Conservation (phyloP, 2,888 invertebrate species). For the Neria commutata region DNA sequence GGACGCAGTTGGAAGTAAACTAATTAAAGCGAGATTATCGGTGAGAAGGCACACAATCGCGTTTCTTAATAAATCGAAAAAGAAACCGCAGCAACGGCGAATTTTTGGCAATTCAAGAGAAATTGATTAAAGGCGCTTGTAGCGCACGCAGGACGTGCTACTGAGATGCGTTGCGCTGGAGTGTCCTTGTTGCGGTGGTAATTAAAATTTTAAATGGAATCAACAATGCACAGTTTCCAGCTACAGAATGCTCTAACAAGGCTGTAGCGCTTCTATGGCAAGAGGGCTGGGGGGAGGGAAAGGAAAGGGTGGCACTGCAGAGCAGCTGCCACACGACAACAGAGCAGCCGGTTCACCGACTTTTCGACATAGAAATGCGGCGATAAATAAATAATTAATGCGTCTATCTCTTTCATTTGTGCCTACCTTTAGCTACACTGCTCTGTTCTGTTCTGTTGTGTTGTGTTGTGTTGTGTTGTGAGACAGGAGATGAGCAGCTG, state of each 20-base stretch:
- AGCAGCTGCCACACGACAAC: conserved; percentile 25
- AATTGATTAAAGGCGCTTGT: neutral
- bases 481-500: no score
- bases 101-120: neutral
- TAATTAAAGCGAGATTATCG: conserved; percentile 32
- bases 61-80: conserved; percentile 12
- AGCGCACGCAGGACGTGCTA: neutral
- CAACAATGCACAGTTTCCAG: no score
- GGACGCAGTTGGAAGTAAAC: no score
- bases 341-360: conserved; percentile 46
- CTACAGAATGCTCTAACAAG: no score
- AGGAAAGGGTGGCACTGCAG: conserved; percentile 12
- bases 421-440: conserved; percentile 36
- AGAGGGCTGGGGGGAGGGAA: neutral
- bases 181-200: neutral
- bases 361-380: conserved; percentile 45
- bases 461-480: neutral
- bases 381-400: conserved; percentile 57
- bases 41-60: no score
- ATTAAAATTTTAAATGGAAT: neutral
- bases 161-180: neutral
- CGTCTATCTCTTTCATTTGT: conserved; percentile 52
- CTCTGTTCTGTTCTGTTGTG: neutral
- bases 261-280: neutral
- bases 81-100: neutral